Percentiles rank a stretch among this genome's conserved stretches.
Evolutionary conservation across 2,888 invertebrate species (phyloP).

Genomic region (Tiliacea aurago): DNA sequence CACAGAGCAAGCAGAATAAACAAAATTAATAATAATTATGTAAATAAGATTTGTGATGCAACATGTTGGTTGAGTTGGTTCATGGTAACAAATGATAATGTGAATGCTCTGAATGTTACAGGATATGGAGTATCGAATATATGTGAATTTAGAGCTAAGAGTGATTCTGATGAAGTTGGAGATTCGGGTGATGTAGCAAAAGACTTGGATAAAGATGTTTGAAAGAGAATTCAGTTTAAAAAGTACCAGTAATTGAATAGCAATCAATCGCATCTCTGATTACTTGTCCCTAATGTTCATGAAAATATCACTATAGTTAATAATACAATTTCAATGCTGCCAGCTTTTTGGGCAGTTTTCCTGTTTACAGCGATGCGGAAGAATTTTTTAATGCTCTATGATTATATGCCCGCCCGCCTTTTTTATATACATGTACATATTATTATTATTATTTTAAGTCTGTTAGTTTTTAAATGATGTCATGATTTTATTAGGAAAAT

Average conservation of each 20-base stretch:
- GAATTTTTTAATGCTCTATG: too few relatives aligned
- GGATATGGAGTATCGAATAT: not conserved
- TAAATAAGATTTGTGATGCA: conserved; percentile 12
- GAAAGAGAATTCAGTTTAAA: not conserved
- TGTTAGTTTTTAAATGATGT: too few relatives aligned
- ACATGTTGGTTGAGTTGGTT: conserved; percentile 9
- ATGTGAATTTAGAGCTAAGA: not conserved
- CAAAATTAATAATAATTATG: not conserved
- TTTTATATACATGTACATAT: too few relatives aligned
- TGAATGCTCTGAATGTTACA: not conserved
- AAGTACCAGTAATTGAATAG: not conserved
- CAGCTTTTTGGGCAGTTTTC: too few relatives aligned
- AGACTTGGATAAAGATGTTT: not conserved
- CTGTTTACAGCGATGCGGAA: too few relatives aligned
- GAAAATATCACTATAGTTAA: conserved; percentile 1
- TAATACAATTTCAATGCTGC: not conserved
- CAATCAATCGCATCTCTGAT: not conserved
- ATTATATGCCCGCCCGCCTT: too few relatives aligned
- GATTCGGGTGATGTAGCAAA: not conserved
- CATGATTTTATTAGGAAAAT: conserved; percentile 21
- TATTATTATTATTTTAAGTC: too few relatives aligned
- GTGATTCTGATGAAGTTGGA: not conserved
- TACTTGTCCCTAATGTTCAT: not conserved
- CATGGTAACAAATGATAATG: conserved; percentile 1
- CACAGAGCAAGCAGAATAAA: conserved; percentile 7